Evolutionary conservation across 2,113 vertebrate species (phyloP).

Genomic region (Echinops telfairi): DNA sequence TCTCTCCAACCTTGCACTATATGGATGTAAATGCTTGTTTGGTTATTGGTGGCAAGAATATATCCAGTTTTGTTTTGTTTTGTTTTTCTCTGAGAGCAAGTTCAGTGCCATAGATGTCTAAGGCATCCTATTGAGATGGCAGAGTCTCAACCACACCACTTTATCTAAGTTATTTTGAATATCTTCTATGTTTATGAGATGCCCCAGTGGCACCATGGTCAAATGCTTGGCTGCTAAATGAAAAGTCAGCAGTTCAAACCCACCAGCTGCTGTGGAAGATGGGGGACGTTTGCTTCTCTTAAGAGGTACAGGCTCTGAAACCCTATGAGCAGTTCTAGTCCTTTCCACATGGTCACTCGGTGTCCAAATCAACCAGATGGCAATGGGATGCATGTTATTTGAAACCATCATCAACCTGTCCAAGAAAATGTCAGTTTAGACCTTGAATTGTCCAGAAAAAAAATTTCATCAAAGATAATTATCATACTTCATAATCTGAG

Average conservation of each 20-base stretch:
- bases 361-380: neutral
- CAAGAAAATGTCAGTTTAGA: too few relatives aligned
- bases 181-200: neutral
- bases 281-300: neutral
- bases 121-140: neutral
- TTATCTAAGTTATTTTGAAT: neutral
- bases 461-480: neutral
- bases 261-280: neutral
- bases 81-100: neutral
- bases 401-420: neutral
- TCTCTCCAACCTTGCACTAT: too few relatives aligned
- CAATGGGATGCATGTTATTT: neutral
- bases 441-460: neutral
- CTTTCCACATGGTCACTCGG: neutral
- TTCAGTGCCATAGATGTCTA: neutral
- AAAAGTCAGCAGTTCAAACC: neutral
- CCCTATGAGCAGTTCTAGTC: neutral
- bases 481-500: accelerated
- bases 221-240: neutral
- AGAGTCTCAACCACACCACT: too few relatives aligned
- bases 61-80: neutral
- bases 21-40: neutral
- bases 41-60: neutral
- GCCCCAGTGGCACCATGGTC: neutral
- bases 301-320: neutral